Conservation (phyloP, 1,140 invertebrate genomes). For the Rhagoletis pomonella region DNA sequence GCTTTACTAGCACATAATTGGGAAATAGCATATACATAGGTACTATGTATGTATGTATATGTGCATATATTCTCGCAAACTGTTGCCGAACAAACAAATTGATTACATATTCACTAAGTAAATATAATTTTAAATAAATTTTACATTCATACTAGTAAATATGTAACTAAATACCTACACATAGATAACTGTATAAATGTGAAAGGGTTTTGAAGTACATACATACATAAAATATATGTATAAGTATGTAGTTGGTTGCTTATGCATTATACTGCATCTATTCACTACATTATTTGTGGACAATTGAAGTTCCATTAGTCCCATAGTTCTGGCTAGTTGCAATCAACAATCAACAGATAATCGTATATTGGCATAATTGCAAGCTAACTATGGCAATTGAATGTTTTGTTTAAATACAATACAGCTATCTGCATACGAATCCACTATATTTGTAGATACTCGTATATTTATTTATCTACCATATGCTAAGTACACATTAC, state of each 20-base stretch:
- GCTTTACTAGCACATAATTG: no score
- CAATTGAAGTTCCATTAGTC: slow-evolving; percentile 10
- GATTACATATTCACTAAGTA: not conserved
- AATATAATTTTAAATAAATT: slow-evolving; percentile 2
- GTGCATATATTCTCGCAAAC: not conserved
- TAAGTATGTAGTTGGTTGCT: not conserved
- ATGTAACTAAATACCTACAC: not conserved
- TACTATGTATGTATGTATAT: not conserved
- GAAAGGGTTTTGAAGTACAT: not conserved
- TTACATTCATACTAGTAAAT: not conserved
- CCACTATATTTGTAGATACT: not conserved
- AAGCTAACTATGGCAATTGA: slow-evolving; percentile 18
- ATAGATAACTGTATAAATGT: not conserved
- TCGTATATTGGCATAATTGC: not conserved
- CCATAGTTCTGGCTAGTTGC: not conserved
- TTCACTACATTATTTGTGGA: not conserved
- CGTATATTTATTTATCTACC: not conserved
- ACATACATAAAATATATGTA: not conserved
- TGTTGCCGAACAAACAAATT: not conserved
- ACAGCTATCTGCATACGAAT: not conserved
- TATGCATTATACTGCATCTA: slow-evolving; percentile 21
- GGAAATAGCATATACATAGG: no score
- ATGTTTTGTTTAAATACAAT: slow-evolving; percentile 23
- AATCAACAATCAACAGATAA: slow-evolving; percentile 39
- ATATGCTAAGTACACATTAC: not conserved